These are phyloP conservation scores for Folsomia manolachei DNA, from an alignment of 2,888 invertebrate species.

Conservation along the genomic window DNA sequence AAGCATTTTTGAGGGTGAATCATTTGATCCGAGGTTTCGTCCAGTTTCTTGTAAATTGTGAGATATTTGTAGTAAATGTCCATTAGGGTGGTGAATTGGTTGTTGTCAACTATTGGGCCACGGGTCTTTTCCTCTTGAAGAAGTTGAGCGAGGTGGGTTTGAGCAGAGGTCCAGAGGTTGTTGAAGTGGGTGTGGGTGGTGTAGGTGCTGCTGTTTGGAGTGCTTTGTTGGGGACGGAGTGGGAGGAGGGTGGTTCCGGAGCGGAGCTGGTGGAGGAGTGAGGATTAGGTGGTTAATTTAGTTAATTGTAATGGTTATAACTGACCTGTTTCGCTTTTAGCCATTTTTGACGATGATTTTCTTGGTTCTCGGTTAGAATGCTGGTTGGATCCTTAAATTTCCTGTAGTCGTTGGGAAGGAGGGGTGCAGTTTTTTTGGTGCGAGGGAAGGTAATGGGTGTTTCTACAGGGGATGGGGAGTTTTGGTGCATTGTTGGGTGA, in stretches of 20 bases:
- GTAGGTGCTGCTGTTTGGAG: no score
- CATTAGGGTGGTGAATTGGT: constrained; percentile 63
- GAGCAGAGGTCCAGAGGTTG: constrained; percentile 42
- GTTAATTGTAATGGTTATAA: background rate
- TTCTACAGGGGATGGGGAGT: no score
- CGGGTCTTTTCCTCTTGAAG: constrained; percentile 33
- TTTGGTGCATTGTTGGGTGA: no score
- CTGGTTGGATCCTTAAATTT: background rate
- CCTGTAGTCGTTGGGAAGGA: background rate
- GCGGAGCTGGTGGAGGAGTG: background rate
- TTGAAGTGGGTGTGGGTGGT: constrained; percentile 39
- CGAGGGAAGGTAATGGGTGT: no score
- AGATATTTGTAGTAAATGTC: constrained; percentile 80
- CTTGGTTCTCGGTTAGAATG: background rate
- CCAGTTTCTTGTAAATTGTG: constrained; percentile 68
- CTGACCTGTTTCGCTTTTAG: constrained; percentile 17
- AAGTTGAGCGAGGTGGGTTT: constrained; percentile 27
- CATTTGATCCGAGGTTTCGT: constrained; percentile 82
- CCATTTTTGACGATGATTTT: constrained; percentile 7
- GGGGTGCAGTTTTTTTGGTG: no score
- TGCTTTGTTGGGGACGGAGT: no score
- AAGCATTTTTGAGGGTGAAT: constrained; percentile 92
- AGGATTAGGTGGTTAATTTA: no score
- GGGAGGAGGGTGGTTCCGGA: background rate
- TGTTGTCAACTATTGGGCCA: constrained; percentile 58